Conservation (phyloP, 2,113 vertebrate species). For the Zeus faber region DNA sequence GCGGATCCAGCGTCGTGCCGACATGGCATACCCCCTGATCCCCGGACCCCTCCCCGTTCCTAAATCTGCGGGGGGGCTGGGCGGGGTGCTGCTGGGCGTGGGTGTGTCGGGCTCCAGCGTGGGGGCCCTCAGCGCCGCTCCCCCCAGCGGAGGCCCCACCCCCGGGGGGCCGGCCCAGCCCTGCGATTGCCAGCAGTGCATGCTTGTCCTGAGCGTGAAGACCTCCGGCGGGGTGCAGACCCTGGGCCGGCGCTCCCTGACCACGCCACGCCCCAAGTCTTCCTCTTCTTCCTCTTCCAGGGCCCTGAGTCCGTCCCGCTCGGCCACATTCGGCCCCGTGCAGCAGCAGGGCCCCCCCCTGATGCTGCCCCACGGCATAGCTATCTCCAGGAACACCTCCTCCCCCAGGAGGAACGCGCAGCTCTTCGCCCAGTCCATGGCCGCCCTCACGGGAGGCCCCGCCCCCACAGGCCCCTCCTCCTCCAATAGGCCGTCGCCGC, state of each 20-base stretch:
- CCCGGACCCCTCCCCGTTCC: constrained; percentile 75
- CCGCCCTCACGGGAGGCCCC: constrained; percentile 58
- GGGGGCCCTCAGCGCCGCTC: constrained; percentile 41
- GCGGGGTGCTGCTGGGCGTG: constrained; percentile 61
- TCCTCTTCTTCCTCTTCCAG: constrained; percentile 22
- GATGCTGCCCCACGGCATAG: constrained; percentile 69
- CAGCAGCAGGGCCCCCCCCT: constrained; percentile 63
- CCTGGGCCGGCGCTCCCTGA: constrained; percentile 56
- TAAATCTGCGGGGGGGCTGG: constrained; percentile 64
- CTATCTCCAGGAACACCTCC: constrained; percentile 58
- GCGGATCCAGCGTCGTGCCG: constrained; percentile 78
- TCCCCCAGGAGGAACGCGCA: constrained; percentile 58
- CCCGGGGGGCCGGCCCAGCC: constrained; percentile 59
- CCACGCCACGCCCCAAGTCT: constrained; percentile 57
- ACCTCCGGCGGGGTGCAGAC: constrained; percentile 47
- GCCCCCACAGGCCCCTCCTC: constrained; percentile 60
- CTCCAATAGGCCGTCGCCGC: constrained; percentile 59
- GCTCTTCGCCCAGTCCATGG: constrained; percentile 72
- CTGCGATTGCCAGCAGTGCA: constrained; percentile 88
- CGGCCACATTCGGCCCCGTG: constrained; percentile 54
- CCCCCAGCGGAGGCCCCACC: constrained; percentile 54
- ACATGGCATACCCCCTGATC: constrained; percentile 82
- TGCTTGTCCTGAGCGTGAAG: constrained; percentile 88
- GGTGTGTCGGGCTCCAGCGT: constrained; percentile 65
- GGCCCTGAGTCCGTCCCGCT: constrained; percentile 47